Evolutionary conservation across 1,140 invertebrate genomes (phyloP).

Genomic region (Bombus turneri): DNA sequence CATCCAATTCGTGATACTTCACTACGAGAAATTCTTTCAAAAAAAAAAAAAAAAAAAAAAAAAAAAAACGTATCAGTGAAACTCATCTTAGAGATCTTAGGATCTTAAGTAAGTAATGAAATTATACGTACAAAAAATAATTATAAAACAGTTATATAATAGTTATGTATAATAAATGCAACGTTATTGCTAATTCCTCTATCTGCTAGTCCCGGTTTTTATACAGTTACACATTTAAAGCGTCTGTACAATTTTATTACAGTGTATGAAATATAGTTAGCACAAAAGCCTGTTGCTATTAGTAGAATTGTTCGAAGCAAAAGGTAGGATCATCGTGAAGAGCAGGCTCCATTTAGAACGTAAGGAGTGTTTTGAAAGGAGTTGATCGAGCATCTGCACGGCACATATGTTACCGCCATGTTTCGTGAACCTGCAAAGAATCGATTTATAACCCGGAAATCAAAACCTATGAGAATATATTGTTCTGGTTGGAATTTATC

Average conservation of each 20-base stretch:
- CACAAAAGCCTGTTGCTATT: not conserved
- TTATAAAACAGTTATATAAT: no score
- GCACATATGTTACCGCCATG: conserved; percentile 28
- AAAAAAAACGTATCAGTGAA: no score
- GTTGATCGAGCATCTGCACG: conserved; percentile 6
- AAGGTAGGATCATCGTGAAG: not conserved
- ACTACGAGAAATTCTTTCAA: no score
- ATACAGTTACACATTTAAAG: not conserved
- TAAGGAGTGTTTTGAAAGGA: not conserved
- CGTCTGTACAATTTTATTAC: not conserved
- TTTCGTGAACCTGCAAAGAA: conserved; percentile 12
- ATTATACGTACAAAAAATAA: no score
- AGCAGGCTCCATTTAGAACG: not conserved
- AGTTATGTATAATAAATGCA: no score
- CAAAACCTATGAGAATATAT: not conserved
- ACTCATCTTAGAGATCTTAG: no score
- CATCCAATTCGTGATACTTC: no score
- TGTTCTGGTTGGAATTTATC: conserved; percentile 3
- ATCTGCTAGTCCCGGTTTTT: not conserved
- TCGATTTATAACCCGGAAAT: conserved; percentile 53
- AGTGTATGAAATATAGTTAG: not conserved
- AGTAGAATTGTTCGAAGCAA: not conserved
- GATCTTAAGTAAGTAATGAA: no score
- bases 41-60: no score
- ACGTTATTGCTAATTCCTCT: no score